phyloP scores from a whole-genome alignment of 1,140 invertebrate genomes.

The Tetragnatha versicolor region DNA sequence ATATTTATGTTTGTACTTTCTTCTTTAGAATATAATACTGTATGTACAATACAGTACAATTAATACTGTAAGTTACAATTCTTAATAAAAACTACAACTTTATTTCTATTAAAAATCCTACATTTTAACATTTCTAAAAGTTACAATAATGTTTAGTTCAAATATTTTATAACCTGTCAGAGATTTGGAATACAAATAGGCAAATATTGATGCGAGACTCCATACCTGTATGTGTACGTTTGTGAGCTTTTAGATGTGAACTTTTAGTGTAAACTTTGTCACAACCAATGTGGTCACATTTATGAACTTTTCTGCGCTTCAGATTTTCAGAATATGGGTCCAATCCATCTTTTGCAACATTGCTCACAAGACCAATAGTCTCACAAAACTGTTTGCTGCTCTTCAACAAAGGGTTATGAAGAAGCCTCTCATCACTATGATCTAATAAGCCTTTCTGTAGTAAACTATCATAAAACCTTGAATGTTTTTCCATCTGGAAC shows the following conservation, averaged over 20 bases:
- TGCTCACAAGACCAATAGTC: constrained; percentile 32
- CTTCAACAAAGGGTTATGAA: constrained; percentile 5
- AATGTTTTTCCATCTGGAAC: constrained; percentile 28
- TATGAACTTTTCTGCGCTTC: constrained; percentile 78
- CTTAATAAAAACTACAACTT: too few species aligned
- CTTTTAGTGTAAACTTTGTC: constrained; percentile 95
- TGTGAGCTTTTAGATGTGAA: constrained; percentile 91
- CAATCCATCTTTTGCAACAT: constrained; percentile 54
- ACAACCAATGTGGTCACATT: constrained; percentile 87
- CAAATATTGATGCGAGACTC: too few species aligned
- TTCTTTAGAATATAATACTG: too few species aligned
- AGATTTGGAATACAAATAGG: too few species aligned
- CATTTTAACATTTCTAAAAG: too few species aligned
- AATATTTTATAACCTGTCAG: too few species aligned
- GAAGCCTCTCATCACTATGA: constrained; percentile 7
- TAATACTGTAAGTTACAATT: too few species aligned
- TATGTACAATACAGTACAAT: too few species aligned
- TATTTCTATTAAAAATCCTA: too few species aligned
- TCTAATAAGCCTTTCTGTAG: constrained; percentile 22
- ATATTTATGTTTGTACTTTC: too few species aligned
- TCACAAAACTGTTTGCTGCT: constrained; percentile 12
- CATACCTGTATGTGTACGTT: constrained; percentile 88
- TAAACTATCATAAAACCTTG: constrained; percentile 21
- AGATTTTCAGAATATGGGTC: constrained; percentile 66
- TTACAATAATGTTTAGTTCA: too few species aligned